phyloP scores from a whole-genome alignment of 1,140 invertebrate species.

The Agrilus planipennis region DNA sequence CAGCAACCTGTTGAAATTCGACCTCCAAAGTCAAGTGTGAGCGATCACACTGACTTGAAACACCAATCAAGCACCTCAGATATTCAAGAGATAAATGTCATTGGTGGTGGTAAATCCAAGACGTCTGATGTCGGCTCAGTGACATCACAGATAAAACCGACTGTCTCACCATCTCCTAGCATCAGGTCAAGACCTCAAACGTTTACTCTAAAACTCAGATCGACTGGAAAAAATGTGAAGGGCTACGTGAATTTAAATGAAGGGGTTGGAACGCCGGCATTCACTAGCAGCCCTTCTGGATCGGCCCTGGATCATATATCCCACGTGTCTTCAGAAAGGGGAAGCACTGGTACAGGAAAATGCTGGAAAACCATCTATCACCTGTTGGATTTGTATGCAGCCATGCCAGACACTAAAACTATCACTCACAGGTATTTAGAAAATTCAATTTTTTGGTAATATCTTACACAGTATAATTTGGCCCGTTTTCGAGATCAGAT shows the following conservation, averaged over 20 bases:
- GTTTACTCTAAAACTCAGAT: slow-evolving; percentile 73
- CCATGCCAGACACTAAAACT: slow-evolving; percentile 88
- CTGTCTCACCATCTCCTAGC: slow-evolving; percentile 49
- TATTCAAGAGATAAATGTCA: slow-evolving; percentile 43
- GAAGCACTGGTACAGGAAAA: slow-evolving; percentile 43
- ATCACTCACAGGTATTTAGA: slow-evolving; percentile 39
- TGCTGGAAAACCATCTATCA: slow-evolving; percentile 94
- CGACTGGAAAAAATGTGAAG: slow-evolving; percentile 72
- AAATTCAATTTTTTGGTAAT: background rate
- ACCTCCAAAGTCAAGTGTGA: slow-evolving; percentile 27
- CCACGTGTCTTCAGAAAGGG: slow-evolving; percentile 36
- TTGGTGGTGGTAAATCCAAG: slow-evolving; percentile 29
- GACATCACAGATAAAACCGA: slow-evolving; percentile 29
- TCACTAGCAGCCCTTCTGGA: slow-evolving; percentile 45
- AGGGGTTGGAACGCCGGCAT: slow-evolving; percentile 58
- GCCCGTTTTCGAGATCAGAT: no score
- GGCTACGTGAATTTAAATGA: slow-evolving; percentile 48
- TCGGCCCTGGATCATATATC: slow-evolving; percentile 47
- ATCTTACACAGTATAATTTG: no score
- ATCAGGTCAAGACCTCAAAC: slow-evolving; percentile 65
- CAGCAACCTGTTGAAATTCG: slow-evolving; percentile 38
- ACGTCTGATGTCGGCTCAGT: slow-evolving; percentile 27
- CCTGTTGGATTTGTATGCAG: slow-evolving; percentile 84
- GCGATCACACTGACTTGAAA: slow-evolving; percentile 28
- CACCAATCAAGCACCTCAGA: slow-evolving; percentile 43